Base-by-base conservation (phyloP, 1,140 invertebrate genomes). In the Procambarus virginalis region DNA sequence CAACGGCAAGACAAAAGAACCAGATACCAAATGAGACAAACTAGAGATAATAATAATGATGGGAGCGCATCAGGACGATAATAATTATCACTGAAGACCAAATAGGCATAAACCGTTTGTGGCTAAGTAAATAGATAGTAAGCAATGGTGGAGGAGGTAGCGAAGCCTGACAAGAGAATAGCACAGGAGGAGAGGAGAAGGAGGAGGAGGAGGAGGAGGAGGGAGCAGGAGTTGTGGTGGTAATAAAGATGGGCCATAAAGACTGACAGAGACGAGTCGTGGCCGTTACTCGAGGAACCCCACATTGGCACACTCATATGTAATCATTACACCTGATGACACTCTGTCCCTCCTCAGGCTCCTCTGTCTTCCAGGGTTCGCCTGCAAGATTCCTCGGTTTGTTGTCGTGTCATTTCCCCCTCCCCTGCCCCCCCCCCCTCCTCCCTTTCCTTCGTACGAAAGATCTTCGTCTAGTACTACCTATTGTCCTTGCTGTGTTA, bases 241-340 rank as follows among this genome's bases (percentile, higher is more conserved):
- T 89, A 89, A 89, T 89, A 89, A 89, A 89, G 87, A 89, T 89
- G 87, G 87, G 81, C 87, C 87, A 89, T 89, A 89, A 89, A 89
- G 87, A 89, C 87, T 89, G 87, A 89, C 87, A 89, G 87, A 89
- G 87, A 89, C 87, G 87, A 89, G 87, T 89, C 87, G 87, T 70
- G 87, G 87, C 87, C 87, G 87, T 89, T 89, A 89, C 87, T 89
- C 87, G 81, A 89, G 87, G 87, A 89, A 89, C 87, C 87, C 87
- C 87, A 75, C 87, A 89, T 89, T 89, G 87, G 87, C 87, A 89
- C 87, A 84, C 81, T 89, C 87, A 89, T 89, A 89, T 89, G 87
- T 89, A 89, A 89, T 89, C 87, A 89, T 89, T 89, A 89, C 87
- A 89, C 81, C 87, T 89, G 87, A 89, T 89, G 87, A 89, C 87